These are phyloP conservation scores for Drosophila anomalata DNA, from an alignment of 2,888 invertebrate species.

Conservation along the genomic window DNA sequence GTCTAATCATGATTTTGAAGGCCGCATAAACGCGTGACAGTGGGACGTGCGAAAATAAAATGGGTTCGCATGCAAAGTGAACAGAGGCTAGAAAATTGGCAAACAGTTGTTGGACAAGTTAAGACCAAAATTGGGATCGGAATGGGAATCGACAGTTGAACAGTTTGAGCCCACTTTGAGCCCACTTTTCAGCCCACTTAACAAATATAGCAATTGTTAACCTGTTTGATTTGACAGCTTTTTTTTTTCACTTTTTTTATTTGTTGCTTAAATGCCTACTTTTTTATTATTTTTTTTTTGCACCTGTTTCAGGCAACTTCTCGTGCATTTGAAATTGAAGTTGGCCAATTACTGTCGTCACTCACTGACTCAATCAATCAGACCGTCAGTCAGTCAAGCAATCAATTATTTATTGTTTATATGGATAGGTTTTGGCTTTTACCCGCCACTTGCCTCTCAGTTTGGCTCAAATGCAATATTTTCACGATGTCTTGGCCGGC, in stretches of 20 bases:
- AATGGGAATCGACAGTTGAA: neutral
- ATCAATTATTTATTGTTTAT: conserved; percentile 47
- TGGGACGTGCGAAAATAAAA: conserved; percentile 28
- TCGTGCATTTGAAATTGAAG: conserved; percentile 33
- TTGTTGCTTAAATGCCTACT: neutral
- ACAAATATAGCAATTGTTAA: conserved; percentile 35
- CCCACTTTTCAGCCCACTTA: conserved; percentile 15
- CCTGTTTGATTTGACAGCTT: conserved; percentile 38
- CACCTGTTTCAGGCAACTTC: conserved; percentile 8
- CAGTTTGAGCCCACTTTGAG: neutral
- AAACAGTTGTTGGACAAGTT: conserved; percentile 19
- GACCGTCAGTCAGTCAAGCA: conserved; percentile 30
- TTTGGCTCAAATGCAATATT: conserved; percentile 32
- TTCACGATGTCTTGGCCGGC: conserved; percentile 34
- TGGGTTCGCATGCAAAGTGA: conserved; percentile 23
- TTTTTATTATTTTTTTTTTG: neutral
- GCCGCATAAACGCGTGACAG: conserved; percentile 27
- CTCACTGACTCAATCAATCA: conserved; percentile 33
- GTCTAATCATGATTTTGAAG: conserved; percentile 6
- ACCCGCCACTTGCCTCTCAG: neutral
- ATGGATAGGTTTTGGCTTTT: conserved; percentile 4
- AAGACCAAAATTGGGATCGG: neutral
- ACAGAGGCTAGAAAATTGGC: neutral
- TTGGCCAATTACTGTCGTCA: conserved; percentile 44
- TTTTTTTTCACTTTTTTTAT: conserved; percentile 8